These are phyloP conservation scores for Urocyon cinereoargenteus DNA, from an alignment of 2,797 vertebrate genomes.

Conservation along the genomic window DNA sequence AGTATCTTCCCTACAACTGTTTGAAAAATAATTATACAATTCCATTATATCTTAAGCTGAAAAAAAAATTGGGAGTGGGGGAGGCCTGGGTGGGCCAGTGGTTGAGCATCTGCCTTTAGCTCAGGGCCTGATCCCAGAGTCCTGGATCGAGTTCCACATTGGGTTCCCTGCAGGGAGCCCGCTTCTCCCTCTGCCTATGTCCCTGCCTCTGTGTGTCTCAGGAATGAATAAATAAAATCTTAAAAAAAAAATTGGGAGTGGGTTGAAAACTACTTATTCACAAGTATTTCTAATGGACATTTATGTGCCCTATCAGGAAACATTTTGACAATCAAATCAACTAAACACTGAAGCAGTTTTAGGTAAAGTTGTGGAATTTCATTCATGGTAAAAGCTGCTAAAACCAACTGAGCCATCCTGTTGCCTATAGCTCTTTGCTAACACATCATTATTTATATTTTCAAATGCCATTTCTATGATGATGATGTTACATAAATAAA, in stretches of 20 bases:
- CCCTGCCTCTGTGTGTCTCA: too few relatives aligned
- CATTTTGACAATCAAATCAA: slow-evolving; percentile 43
- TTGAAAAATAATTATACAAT: slow-evolving; percentile 45
- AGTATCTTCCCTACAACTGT: background rate
- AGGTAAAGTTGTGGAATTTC: background rate
- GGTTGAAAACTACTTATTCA: background rate
- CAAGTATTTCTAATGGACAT: background rate
- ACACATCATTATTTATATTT: background rate
- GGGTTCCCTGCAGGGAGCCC: too few relatives aligned
- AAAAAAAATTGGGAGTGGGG: background rate
- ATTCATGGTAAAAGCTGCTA: background rate
- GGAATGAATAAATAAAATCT: too few relatives aligned
- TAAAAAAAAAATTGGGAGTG: background rate
- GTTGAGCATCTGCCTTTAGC: too few relatives aligned
- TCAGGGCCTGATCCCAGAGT: too few relatives aligned
- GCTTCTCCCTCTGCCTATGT: too few relatives aligned
- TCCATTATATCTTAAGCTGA: slow-evolving; percentile 1
- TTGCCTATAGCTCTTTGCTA: background rate
- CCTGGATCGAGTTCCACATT: too few relatives aligned
- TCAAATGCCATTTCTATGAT: background rate
- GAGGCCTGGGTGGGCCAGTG: too few relatives aligned
- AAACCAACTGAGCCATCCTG: background rate
- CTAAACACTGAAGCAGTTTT: background rate
- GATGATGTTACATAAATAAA: background rate
- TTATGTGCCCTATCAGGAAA: background rate